A percentile compares a stretch with the other conserved stretches of the same genome.
phyloP scores from a whole-genome alignment of 2,113 vertebrate genomes.

The Polypterus senegalus region DNA sequence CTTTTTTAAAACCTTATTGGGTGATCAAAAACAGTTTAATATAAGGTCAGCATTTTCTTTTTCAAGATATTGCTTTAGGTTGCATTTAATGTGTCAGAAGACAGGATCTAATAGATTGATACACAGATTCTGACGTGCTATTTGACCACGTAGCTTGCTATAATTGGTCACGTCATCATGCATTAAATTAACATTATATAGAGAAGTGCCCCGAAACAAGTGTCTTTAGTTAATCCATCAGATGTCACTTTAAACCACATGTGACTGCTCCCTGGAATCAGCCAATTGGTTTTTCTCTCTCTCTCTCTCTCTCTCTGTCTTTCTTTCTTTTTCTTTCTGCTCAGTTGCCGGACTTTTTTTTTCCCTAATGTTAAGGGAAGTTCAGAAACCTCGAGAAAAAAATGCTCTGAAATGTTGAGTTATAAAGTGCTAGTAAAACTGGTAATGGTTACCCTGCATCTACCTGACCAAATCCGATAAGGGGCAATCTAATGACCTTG shows the following conservation, averaged over 20 bases:
- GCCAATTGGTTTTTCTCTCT: constrained; percentile 32
- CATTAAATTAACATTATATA: constrained; percentile 78
- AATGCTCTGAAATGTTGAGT: constrained; percentile 18
- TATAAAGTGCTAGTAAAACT: constrained; percentile 17
- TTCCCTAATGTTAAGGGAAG: constrained; percentile 5
- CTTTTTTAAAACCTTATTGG: constrained; percentile 30
- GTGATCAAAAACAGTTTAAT: constrained; percentile 46
- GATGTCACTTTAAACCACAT: constrained; percentile 58
- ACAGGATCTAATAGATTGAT: constrained; percentile 72
- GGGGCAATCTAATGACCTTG: constrained; percentile 16
- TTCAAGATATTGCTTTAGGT: constrained; percentile 48
- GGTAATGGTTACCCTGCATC: constrained; percentile 27
- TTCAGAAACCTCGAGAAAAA: constrained; percentile 7
- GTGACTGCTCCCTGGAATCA: constrained; percentile 52
- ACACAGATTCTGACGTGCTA: constrained; percentile 85
- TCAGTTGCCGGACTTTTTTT: constrained; percentile 5
- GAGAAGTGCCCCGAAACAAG: constrained; percentile 74
- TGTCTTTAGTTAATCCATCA: constrained; percentile 75
- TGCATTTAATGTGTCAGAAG: constrained; percentile 63
- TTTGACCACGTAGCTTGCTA: constrained; percentile 69
- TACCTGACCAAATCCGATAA: constrained; percentile 25
- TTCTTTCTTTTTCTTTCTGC: constrained; percentile 7
- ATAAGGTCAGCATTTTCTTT: constrained; percentile 53
- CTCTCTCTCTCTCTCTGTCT: neutral
- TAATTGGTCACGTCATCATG: constrained; percentile 84